Conservation (phyloP, 2,888 invertebrate genomes). For the Aporophyla lueneburgensis region DNA sequence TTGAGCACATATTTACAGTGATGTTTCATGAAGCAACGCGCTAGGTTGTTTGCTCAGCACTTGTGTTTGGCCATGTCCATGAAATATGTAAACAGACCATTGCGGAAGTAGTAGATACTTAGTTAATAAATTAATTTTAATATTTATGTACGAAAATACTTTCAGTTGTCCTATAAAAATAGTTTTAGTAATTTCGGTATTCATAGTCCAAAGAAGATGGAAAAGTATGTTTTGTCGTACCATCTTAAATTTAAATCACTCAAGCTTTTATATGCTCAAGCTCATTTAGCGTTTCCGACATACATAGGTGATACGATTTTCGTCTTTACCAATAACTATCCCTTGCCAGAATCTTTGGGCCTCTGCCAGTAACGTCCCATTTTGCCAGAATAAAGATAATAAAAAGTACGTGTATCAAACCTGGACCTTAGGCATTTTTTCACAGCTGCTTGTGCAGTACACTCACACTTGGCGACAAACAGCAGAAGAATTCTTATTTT, state of each 20-base stretch:
- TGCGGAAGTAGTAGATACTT: conserved; percentile 22
- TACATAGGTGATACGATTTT: not conserved
- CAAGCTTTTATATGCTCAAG: too few species aligned
- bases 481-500: not conserved
- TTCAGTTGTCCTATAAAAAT: too few species aligned
- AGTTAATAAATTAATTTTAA: conserved; percentile 21
- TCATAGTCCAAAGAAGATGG: not conserved
- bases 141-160: conserved; percentile 1
- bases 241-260: not conserved
- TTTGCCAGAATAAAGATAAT: too few species aligned
- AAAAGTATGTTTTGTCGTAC: too few species aligned
- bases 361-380: too few species aligned
- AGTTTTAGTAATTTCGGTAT: not conserved
- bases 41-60: conserved; percentile 45
- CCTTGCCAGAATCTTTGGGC: not conserved
- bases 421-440: not conserved
- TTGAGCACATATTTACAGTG: conserved; percentile 51
- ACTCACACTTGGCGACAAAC: not conserved
- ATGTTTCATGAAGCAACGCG: conserved; percentile 52
- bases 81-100: conserved; percentile 36
- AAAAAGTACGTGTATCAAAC: too few species aligned
- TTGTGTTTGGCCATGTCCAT: conserved; percentile 41
- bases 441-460: too few species aligned
- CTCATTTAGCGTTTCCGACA: too few species aligned
- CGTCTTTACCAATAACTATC: not conserved